Percentiles rank a stretch among this genome's conserved stretches.
Evolutionary conservation across 2,797 vertebrate genomes (phyloP).

Genomic region (Bufotes viridis): DNA sequence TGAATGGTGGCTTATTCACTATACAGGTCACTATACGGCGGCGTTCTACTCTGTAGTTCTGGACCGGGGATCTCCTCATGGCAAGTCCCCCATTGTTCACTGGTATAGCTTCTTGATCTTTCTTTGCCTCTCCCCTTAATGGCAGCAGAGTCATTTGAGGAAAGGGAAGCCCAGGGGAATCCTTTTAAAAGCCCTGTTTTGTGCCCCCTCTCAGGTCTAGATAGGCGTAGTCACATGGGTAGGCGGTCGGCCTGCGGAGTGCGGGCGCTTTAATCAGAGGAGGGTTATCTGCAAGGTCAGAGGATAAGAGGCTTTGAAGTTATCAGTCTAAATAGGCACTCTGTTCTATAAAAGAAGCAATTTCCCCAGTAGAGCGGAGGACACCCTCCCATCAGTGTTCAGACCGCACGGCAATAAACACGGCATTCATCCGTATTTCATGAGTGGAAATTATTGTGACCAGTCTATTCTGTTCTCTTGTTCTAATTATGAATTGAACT

Average conservation of each 20-base stretch:
- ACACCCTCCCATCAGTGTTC: constrained; percentile 39
- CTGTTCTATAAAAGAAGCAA: constrained; percentile 36
- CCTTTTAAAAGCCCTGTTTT: constrained; percentile 10
- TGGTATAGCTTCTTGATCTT: background rate
- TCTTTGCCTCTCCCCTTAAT: background rate
- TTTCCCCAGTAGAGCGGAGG: constrained; percentile 30
- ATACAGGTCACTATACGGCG: too few species aligned
- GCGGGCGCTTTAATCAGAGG: constrained; percentile 51
- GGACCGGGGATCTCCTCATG: background rate
- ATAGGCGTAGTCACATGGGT: constrained; percentile 24
- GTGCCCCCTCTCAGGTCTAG: background rate
- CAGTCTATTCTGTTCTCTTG: constrained; percentile 3
- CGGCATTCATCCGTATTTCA: constrained; percentile 38
- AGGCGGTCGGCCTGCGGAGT: constrained; percentile 17
- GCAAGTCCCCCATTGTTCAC: background rate
- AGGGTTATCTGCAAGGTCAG: constrained; percentile 60
- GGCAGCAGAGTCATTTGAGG: constrained; percentile 6
- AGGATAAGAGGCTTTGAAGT: constrained; percentile 60
- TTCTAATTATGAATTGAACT: constrained; percentile 18
- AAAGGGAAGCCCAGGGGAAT: background rate
- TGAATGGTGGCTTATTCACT: too few species aligned
- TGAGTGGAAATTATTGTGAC: background rate
- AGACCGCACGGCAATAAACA: constrained; percentile 34
- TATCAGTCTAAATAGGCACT: constrained; percentile 51
- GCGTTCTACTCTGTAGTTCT: too few species aligned